Percentiles rank a stretch among this genome's conserved stretches.
phyloP scores from a whole-genome alignment of 2,888 invertebrate genomes.

The Elysia crispata region DNA sequence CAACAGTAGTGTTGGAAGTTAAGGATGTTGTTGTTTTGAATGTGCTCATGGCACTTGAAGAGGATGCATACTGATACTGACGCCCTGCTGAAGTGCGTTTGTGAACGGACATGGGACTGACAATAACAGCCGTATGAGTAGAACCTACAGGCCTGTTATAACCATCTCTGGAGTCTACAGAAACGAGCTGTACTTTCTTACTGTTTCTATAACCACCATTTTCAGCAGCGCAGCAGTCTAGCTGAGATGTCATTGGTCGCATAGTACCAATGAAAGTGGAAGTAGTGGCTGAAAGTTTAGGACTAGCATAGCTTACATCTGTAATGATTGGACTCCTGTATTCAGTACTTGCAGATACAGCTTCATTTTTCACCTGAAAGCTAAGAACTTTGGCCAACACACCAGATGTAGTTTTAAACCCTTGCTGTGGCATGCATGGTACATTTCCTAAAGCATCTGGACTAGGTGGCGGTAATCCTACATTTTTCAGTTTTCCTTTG shows the following conservation, averaged over 20 bases:
- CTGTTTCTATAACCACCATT: not conserved
- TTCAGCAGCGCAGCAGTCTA: not conserved
- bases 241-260: slow-evolving; percentile 20
- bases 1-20: too few relatives aligned
- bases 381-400: slow-evolving; percentile 42
- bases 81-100: not conserved
- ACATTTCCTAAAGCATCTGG: slow-evolving; percentile 17
- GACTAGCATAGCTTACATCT: too few relatives aligned
- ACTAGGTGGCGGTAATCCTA: slow-evolving; percentile 19
- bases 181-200: slow-evolving; percentile 34
- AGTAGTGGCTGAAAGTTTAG: not conserved
- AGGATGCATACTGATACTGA: too few relatives aligned
- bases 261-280: slow-evolving; percentile 44
- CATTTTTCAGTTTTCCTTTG: slow-evolving; percentile 40
- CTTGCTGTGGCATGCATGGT: slow-evolving; percentile 16
- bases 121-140: slow-evolving; percentile 26
- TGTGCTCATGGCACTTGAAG: too few relatives aligned
- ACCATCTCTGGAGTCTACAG: slow-evolving; percentile 31
- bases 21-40: not conserved
- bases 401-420: slow-evolving; percentile 22
- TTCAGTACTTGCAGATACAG: slow-evolving; percentile 2
- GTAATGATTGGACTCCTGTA: too few relatives aligned
- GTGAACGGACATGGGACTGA: not conserved
- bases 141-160: slow-evolving; percentile 17
- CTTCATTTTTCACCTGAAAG: slow-evolving; percentile 34